A percentile compares a stretch with the other conserved stretches of the same genome.
These are phyloP conservation scores for Drosophila nannoptera DNA, from an alignment of 1,140 invertebrate genomes.

Conservation along the genomic window DNA sequence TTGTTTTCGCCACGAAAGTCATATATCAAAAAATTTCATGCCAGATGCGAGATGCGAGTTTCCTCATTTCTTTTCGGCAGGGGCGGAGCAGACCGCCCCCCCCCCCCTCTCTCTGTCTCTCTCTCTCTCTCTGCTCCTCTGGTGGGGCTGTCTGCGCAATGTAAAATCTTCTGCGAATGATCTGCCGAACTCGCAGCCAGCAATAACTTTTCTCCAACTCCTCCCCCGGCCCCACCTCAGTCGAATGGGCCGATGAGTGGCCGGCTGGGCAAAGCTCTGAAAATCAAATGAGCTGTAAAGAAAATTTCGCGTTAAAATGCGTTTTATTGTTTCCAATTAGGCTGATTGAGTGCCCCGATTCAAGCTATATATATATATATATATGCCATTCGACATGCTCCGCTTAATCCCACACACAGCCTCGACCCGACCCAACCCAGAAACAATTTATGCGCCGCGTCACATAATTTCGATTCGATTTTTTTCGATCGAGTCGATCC, in stretches of 20 bases:
- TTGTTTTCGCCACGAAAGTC: constrained; percentile 53
- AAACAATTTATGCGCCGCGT: constrained; percentile 63
- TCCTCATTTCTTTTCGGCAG: not conserved
- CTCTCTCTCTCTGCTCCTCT: too few species aligned
- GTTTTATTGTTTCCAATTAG: constrained; percentile 74
- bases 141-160: constrained; percentile 2
- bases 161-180: constrained; percentile 39
- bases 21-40: constrained; percentile 46
- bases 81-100: constrained; percentile 5
- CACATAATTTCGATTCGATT: constrained; percentile 23
- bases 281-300: constrained; percentile 70
- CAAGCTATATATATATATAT: not conserved
- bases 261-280: constrained; percentile 9
- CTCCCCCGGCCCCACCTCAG: not conserved
- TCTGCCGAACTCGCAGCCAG: constrained; percentile 27
- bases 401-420: constrained; percentile 51
- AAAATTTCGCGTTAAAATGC: constrained; percentile 69
- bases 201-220: constrained; percentile 23
- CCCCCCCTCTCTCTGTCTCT: too few species aligned
- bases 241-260: constrained; percentile 15
- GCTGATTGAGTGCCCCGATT: constrained; percentile 54
- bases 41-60: constrained; percentile 26
- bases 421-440: constrained; percentile 32
- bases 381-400: constrained; percentile 39
- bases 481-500: constrained; percentile 2